Percentiles rank a stretch among this genome's conserved stretches.
Evolutionary conservation across 2,113 vertebrate genomes (phyloP).

Genomic region (Petrocephalus zakoni): DNA sequence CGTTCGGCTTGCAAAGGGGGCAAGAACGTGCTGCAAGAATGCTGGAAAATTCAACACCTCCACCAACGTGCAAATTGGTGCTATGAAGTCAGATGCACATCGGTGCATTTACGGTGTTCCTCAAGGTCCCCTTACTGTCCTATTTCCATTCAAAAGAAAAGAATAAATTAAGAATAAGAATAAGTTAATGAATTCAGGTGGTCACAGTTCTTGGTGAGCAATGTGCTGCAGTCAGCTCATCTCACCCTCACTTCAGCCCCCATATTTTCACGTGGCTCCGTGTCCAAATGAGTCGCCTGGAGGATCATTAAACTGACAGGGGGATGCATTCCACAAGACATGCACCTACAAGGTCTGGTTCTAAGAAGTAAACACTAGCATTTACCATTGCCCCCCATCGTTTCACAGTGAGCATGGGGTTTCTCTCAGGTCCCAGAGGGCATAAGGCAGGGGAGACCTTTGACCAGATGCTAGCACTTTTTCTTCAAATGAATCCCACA

Average conservation of each 20-base stretch:
- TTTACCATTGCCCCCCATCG: neutral
- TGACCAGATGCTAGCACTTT: neutral
- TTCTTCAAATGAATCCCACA: neutral
- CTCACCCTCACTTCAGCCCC: neutral
- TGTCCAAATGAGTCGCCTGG: neutral
- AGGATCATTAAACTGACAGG: neutral
- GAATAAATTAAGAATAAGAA: neutral
- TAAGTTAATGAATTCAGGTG: neutral
- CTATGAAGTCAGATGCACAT: neutral
- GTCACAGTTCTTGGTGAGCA: neutral
- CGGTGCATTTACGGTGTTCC: neutral
- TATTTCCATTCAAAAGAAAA: neutral
- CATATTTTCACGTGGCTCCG: neutral
- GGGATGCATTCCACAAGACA: neutral
- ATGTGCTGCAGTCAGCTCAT: neutral
- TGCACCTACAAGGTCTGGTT: neutral
- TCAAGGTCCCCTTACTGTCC: neutral
- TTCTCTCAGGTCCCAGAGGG: neutral
- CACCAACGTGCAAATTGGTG: neutral
- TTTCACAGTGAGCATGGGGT: neutral
- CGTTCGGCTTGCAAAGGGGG: neutral
- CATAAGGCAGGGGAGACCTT: neutral
- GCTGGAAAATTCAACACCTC: neutral
- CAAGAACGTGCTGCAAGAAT: neutral
- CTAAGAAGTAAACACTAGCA: neutral